Conservation (phyloP, 2,113 vertebrate genomes). For the Rhabdomys dilectus region DNA sequence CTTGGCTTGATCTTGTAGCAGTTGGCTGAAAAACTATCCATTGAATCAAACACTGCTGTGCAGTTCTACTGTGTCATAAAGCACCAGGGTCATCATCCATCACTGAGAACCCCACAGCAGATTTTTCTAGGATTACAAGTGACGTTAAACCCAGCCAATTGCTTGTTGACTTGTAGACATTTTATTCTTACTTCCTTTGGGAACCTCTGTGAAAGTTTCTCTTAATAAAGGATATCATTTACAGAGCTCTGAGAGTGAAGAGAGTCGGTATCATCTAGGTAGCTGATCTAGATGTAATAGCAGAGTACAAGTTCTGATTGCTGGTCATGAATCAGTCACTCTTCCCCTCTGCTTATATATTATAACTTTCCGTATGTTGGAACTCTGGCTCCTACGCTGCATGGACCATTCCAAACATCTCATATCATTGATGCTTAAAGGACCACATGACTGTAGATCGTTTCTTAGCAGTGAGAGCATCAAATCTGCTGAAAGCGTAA, state of each 20-base stretch:
- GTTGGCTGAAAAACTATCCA: constrained; percentile 49
- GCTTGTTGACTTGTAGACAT: constrained; percentile 5
- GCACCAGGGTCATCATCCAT: constrained; percentile 47
- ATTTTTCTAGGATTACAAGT: constrained; percentile 55
- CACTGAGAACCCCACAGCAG: background rate
- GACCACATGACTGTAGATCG: background rate
- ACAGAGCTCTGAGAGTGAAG: background rate
- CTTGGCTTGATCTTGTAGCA: constrained; percentile 65
- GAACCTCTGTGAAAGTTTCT: background rate
- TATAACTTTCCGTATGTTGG: background rate
- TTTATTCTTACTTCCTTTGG: constrained; percentile 56
- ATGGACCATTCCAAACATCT: background rate
- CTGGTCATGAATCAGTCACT: background rate
- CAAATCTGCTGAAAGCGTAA: background rate
- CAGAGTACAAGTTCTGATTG: constrained; percentile 37
- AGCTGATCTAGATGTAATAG: background rate
- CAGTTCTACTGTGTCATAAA: constrained; percentile 1
- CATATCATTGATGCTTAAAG: background rate
- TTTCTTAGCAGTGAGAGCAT: constrained; percentile 27
- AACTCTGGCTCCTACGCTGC: background rate
- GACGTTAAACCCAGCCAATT: constrained; percentile 26
- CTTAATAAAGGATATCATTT: background rate
- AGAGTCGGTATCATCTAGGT: background rate
- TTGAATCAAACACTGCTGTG: constrained; percentile 53
- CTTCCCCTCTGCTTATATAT: constrained; percentile 7